These are phyloP conservation scores for Pterocles burchelli DNA, from an alignment of 2,113 vertebrate species.

Conservation along the genomic window DNA sequence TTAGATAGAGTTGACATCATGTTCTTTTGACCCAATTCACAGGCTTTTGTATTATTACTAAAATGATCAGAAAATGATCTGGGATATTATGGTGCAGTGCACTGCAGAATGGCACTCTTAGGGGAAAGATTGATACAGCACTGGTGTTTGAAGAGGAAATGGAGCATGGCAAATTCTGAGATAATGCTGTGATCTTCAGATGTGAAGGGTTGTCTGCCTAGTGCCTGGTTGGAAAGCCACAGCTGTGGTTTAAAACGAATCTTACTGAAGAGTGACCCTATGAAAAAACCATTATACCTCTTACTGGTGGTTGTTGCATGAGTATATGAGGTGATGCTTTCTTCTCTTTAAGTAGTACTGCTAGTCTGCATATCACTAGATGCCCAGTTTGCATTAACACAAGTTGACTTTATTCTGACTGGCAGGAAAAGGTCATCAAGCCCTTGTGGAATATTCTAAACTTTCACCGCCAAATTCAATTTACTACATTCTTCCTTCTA, in stretches of 20 bases:
- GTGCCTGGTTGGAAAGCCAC: not conserved
- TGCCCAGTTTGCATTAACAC: not conserved
- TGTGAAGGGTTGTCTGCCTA: not conserved
- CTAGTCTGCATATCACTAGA: not conserved
- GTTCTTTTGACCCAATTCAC: slow-evolving; percentile 40
- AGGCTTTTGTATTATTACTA: not conserved
- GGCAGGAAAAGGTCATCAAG: not conserved
- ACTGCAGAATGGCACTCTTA: not conserved
- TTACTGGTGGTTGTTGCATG: not conserved
- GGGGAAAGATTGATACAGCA: not conserved
- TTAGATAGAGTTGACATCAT: slow-evolving; percentile 3
- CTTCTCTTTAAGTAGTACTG: not conserved
- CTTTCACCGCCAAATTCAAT: not conserved
- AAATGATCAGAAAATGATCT: slow-evolving; percentile 4
- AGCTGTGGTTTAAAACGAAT: not conserved
- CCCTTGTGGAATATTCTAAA: not conserved
- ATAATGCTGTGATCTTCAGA: not conserved
- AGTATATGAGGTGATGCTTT: not conserved
- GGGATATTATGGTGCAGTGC: not conserved
- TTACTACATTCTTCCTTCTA: not conserved
- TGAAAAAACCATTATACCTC: not conserved
- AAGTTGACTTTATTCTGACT: not conserved
- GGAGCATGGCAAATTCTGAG: not conserved
- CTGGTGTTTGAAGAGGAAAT: slow-evolving; percentile 39
- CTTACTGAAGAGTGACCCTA: not conserved